Base-by-base conservation (phyloP, 1,140 invertebrate species). In the Archivesica marissinica region DNA sequence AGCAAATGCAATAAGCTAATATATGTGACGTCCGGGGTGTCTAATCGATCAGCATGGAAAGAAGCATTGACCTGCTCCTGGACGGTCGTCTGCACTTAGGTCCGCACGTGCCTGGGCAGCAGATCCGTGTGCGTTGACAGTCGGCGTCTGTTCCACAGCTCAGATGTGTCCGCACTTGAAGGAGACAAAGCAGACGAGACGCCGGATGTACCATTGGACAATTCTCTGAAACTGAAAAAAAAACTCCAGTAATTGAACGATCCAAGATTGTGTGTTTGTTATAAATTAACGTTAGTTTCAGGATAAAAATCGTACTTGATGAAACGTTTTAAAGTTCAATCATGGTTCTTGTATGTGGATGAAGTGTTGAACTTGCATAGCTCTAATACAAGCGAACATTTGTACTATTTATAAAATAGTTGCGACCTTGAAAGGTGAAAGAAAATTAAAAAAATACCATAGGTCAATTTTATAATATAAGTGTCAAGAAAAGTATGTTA, bases 101-200 rank as follows among this genome's bases (percentile, higher is more conserved):
- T 33, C 68, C 68, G 41, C 68, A 72, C 41, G 68, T 50, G 39
- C 68, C 68, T 0, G 68, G 68, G 33, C 68, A 72, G 41, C 68
- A 72, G 50, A 72, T 72, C 41, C 68, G 39, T 41, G 50, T 72
- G 15, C 68, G n/a, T 9, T 28, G 25, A 50, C 68, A 72, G 44
- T 72, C 68, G 6, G 25, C 39, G 15, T 72, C 35, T 11, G 68
- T 38, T 52, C 9, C 28, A 44, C 68, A 72, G 20, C 25, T 44
- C 35, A 50, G 68, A 50, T 20, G 11, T 30, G 68, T 50, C 17
- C 44, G 50, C 33, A 41, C 68, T 23, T 23, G 68, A 15, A 72
- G 41, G 17, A 72, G 25, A 25, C 68, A 72, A 11, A 72, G 25
- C 17, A 72, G 68, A 2, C 44, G 11, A 7, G 39, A 47, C 1